These are phyloP conservation scores for Barnardius zonarius DNA, from an alignment of 2,113 vertebrate genomes.

Conservation along the genomic window DNA sequence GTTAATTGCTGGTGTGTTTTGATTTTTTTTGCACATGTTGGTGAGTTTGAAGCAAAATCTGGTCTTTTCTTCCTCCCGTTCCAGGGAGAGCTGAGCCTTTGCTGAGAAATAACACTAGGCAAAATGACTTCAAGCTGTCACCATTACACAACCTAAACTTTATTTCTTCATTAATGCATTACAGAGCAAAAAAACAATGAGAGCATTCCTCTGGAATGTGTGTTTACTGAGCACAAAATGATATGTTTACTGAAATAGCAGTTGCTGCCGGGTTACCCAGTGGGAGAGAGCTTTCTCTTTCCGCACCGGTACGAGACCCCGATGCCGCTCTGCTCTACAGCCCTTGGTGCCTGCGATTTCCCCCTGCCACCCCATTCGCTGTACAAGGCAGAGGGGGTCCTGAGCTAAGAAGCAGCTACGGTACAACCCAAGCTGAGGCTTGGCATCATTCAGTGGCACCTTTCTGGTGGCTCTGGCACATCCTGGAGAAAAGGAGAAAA, in stretches of 20 bases:
- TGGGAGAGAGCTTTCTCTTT: constrained; percentile 73
- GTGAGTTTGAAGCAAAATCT: constrained; percentile 56
- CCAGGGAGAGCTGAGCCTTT: constrained; percentile 60
- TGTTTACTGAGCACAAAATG: constrained; percentile 74
- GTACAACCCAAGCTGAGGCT: not conserved
- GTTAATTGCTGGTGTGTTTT: constrained; percentile 35
- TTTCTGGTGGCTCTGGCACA: not conserved
- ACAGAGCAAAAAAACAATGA: constrained; percentile 75
- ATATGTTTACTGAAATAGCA: constrained; percentile 77
- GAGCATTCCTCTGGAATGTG: constrained; percentile 73
- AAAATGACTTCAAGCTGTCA: constrained; percentile 76
- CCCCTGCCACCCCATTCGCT: not conserved
- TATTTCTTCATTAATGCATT: constrained; percentile 76
- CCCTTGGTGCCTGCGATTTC: not conserved
- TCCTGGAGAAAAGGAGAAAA: not conserved
- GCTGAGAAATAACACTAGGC: constrained; percentile 70
- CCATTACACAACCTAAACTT: constrained; percentile 74
- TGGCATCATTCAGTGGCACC: not conserved
- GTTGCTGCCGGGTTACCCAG: constrained; percentile 74
- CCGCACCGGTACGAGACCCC: not conserved
- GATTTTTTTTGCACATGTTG: constrained; percentile 53
- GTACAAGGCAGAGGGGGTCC: not conserved
- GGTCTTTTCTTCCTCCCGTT: constrained; percentile 52
- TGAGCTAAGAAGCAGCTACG: not conserved
- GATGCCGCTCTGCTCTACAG: not conserved